Base-by-base conservation (phyloP, 1,140 invertebrate species). In the Formica selysi region DNA sequence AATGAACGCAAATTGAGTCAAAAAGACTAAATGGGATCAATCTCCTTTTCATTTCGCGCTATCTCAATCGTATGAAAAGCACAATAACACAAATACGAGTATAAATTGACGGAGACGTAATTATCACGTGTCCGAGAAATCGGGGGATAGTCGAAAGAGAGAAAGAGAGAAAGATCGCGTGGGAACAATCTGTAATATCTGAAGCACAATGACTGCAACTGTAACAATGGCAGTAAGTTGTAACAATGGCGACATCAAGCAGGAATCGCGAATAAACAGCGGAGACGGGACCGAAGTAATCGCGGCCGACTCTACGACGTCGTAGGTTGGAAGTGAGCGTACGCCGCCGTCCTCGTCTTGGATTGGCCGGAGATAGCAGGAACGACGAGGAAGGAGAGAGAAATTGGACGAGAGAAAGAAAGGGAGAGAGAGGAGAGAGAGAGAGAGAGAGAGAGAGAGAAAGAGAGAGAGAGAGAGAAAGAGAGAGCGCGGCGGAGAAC, bases 311-410 rank as follows among this genome's bases (percentile, higher is more conserved):
- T 51, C 48, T 87, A 81, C 86, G 86, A 65, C 68, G 48, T 54
- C 80, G 57, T 76, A 74, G 51, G 19, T 36, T 22, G 67, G 8
- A 19, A 13, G 26, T 68, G 68, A 74, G n/a, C 38, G 51, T 57
- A 26, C 44, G 13, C 16, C 48, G 62, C 73, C 62, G 57, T 76
- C 71, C 78, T 86, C 76, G 71, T 57, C 57, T 51, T 48, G 48
- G 88, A 91, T 91, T 90, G 90, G 90, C 19, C 64, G 71, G 59
- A 54, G 76, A 73, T 70, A 80, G 22, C 38, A 19, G 48, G 48
- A 19, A 26, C 29, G 51, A 7, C 44, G n/a, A 19, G 62, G 51
- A 29, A 29, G n/a, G 26, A 61, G 41, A 19, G 64, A 13, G 54
- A 84, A 65, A 54, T 59, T 16, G 16, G 48, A 16, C 11, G 41